Conservation (phyloP, 1,140 invertebrate genomes). For the Papilio machaon region DNA sequence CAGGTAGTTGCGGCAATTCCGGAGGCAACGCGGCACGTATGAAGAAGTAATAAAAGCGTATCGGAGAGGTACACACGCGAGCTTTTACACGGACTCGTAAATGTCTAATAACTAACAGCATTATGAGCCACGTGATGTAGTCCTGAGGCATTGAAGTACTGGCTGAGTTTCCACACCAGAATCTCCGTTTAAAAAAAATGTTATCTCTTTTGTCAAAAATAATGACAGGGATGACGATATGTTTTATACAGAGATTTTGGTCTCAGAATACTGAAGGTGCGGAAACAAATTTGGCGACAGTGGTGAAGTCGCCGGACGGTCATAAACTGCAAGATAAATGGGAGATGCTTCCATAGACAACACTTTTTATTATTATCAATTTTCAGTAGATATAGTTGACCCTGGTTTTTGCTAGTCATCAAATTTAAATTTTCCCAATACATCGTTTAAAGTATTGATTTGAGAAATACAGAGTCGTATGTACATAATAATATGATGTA, state of each 20-base stretch:
- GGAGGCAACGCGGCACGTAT: background rate
- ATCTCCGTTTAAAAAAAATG: too few species aligned
- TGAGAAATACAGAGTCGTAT: too few species aligned
- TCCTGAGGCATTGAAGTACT: background rate
- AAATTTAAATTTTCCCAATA: too few species aligned
- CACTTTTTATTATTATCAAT: background rate
- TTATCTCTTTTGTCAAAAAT: too few species aligned
- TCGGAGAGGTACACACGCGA: constrained; percentile 9
- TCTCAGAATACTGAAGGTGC: background rate
- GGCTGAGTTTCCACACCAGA: too few species aligned
- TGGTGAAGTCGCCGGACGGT: background rate
- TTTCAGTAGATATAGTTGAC: background rate
- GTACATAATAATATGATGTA: too few species aligned
- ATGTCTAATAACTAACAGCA: constrained; percentile 21
- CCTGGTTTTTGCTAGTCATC: background rate
- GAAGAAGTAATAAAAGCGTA: constrained; percentile 8
- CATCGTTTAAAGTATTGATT: too few species aligned
- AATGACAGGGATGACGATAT: too few species aligned
- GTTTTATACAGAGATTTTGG: too few species aligned
- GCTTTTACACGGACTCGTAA: constrained; percentile 10
- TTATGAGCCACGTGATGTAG: constrained; percentile 1
- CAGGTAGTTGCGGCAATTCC: background rate
- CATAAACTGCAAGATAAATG: background rate
- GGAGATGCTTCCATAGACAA: background rate
- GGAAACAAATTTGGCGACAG: background rate